Conservation (phyloP, 2,113 vertebrate genomes). For the Grammomys surdaster region DNA sequence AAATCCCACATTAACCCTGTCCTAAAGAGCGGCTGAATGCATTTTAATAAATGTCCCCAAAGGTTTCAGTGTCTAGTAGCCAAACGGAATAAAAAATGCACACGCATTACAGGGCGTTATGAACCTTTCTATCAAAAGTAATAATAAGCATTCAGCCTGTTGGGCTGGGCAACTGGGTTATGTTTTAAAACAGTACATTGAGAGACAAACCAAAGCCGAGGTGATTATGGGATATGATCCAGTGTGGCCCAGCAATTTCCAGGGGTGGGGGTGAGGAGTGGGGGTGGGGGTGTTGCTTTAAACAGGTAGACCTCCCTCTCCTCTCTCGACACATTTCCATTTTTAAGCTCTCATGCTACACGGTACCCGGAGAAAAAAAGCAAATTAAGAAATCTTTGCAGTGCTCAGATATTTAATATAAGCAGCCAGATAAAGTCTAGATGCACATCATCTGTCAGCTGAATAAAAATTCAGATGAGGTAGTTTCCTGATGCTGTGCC, state of each 20-base stretch:
- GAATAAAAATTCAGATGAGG: slow-evolving; percentile 82
- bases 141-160: slow-evolving; percentile 77
- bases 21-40: slow-evolving; percentile 79
- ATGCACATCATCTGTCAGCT: slow-evolving; percentile 83
- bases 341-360: not conserved
- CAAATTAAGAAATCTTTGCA: slow-evolving; percentile 74
- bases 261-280: not conserved
- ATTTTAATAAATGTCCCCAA: slow-evolving; percentile 83
- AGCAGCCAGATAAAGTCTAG: slow-evolving; percentile 80
- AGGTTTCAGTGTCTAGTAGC: slow-evolving; percentile 77
- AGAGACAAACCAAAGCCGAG: slow-evolving; percentile 62
- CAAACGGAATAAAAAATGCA: slow-evolving; percentile 82
- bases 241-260: slow-evolving; percentile 8
- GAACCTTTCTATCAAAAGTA: slow-evolving; percentile 82
- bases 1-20: slow-evolving; percentile 82
- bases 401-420: slow-evolving; percentile 80
- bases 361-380: slow-evolving; percentile 74
- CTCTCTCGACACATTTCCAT: not conserved
- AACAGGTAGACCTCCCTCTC: slow-evolving; percentile 55
- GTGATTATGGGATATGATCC: slow-evolving; percentile 22
- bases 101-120: slow-evolving; percentile 52
- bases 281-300: not conserved
- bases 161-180: slow-evolving; percentile 68
- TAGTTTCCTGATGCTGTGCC: slow-evolving; percentile 82
- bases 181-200: slow-evolving; percentile 62